Conservation (phyloP, 2,888 invertebrate species). For the Rhodophaea formosa region DNA sequence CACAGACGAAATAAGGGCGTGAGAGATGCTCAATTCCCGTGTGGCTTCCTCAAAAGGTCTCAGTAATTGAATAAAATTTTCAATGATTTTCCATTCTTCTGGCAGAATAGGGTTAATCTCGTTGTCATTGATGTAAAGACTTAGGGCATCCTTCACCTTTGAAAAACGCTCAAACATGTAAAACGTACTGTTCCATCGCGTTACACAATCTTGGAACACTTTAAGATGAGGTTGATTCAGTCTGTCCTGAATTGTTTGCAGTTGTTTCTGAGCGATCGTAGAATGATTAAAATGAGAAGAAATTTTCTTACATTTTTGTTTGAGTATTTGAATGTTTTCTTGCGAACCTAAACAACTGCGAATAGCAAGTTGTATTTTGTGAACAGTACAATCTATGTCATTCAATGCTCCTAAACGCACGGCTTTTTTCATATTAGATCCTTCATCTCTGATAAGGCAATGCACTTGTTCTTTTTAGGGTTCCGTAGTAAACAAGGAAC, state of each 20-base stretch:
- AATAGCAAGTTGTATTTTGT: constrained; percentile 33
- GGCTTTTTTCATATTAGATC: constrained; percentile 35
- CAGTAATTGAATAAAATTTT: constrained; percentile 30
- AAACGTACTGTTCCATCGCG: constrained; percentile 37
- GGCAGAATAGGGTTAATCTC: constrained; percentile 26
- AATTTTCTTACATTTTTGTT: constrained; percentile 35
- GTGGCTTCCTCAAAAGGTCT: constrained; percentile 32
- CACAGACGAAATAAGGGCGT: constrained; percentile 32
- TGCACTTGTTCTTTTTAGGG: constrained; percentile 34
- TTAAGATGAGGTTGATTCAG: constrained; percentile 32
- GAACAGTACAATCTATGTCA: constrained; percentile 31
- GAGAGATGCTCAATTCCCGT: constrained; percentile 33
- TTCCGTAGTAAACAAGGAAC: too few species aligned
- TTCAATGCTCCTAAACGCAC: constrained; percentile 28
- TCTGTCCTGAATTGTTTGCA: constrained; percentile 31
- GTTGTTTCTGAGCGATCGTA: constrained; percentile 37
- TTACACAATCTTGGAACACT: constrained; percentile 35
- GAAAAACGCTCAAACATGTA: constrained; percentile 34
- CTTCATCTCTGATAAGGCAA: constrained; percentile 35
- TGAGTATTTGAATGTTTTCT: constrained; percentile 29
- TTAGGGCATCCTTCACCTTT: constrained; percentile 31
- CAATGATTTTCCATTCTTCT: constrained; percentile 34
- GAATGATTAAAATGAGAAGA: constrained; percentile 36
- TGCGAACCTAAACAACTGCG: constrained; percentile 29
- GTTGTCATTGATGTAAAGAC: constrained; percentile 29